A percentile compares a stretch with the other conserved stretches of the same genome.
These are phyloP conservation scores for Uropetala carovei DNA, from an alignment of 2,888 invertebrate genomes.

Conservation along the genomic window DNA sequence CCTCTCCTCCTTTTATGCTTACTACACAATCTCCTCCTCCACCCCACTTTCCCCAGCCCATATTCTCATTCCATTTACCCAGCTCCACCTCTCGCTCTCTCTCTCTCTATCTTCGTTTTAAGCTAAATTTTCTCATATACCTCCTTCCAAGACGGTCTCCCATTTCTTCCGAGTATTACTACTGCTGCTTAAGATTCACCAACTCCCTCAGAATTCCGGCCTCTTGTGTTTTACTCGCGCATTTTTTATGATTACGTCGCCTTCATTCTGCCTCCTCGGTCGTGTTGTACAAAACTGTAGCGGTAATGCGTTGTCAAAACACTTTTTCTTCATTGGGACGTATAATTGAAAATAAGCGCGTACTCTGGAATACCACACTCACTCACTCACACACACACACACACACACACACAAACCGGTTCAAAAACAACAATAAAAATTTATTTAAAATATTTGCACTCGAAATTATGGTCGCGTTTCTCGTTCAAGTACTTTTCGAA, in stretches of 20 bases:
- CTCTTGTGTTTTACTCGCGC: constrained; percentile 15
- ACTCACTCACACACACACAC: no score
- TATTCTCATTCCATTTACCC: background rate
- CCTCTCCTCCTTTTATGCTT: background rate
- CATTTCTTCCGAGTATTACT: background rate
- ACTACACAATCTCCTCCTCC: background rate
- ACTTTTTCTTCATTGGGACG: no score
- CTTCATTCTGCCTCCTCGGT: no score
- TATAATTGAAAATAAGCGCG: no score
- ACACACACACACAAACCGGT: no score
- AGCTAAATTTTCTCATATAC: background rate
- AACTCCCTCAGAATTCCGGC: constrained; percentile 21
- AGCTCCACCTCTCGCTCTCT: background rate
- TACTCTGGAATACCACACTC: no score
- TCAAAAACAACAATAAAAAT: no score
- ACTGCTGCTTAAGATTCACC: constrained; percentile 42
- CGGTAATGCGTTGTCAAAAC: no score
- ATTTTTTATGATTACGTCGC: constrained; percentile 34
- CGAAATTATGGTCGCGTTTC: no score
- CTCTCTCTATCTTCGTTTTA: background rate
- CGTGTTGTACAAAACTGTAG: no score
- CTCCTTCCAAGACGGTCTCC: background rate
- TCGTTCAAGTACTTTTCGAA: no score
- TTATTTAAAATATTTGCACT: no score
- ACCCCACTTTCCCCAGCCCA: background rate